phyloP scores from a whole-genome alignment of 2,797 vertebrate species.

The Tenualosa thibaudeaui region DNA sequence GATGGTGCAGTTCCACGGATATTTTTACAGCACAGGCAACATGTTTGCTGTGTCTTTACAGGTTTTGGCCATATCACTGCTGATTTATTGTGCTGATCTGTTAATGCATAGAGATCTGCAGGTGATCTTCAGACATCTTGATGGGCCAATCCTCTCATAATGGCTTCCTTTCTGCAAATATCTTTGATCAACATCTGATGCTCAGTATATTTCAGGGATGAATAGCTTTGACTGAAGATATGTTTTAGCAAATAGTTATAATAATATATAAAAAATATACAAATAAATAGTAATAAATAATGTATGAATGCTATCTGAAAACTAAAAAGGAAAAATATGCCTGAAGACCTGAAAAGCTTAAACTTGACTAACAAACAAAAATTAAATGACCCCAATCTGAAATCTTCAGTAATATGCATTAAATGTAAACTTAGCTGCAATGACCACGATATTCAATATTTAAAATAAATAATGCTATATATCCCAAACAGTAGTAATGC shows the following conservation, averaged over 20 bases:
- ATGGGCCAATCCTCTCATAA: neutral
- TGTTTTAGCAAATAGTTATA: neutral
- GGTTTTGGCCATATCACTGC: neutral
- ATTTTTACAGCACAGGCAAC: neutral
- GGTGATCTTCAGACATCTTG: neutral
- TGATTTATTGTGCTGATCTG: neutral
- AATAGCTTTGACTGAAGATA: neutral
- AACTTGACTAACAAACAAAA: neutral
- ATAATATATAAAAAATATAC: neutral
- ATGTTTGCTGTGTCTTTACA: neutral
- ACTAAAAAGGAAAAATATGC: neutral
- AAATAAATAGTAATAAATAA: neutral
- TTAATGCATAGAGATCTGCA: neutral
- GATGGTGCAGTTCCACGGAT: constrained; percentile 36
- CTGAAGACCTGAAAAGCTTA: too few relatives aligned
- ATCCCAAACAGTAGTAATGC: neutral
- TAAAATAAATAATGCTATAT: too few relatives aligned
- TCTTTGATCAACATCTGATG: neutral
- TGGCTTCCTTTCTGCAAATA: neutral
- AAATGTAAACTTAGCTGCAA: neutral
- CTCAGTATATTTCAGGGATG: neutral
- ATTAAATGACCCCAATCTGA: neutral
- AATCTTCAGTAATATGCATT: neutral
- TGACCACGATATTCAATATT: neutral
- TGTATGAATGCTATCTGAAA: too few relatives aligned